A percentile compares a stretch with the other conserved stretches of the same genome.
These are phyloP conservation scores for Bombus polaris DNA, from an alignment of 1,140 invertebrate species.

Conservation along the genomic window DNA sequence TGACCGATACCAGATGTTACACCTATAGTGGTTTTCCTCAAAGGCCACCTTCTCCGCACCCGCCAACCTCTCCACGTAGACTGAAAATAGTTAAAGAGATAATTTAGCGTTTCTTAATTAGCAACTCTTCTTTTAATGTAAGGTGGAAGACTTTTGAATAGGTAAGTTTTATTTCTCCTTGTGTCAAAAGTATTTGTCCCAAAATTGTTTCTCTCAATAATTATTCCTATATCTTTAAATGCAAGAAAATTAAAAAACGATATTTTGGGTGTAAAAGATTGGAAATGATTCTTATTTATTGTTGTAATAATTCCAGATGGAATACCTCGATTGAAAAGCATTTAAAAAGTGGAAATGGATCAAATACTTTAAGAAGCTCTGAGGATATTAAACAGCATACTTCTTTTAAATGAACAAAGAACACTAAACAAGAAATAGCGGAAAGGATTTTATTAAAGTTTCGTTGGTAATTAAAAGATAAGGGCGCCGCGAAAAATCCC, in stretches of 20 bases:
- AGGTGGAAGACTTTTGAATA: too few relatives aligned
- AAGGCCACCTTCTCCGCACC: slow-evolving; percentile 87
- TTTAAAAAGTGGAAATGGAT: too few relatives aligned
- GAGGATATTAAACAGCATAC: not conserved
- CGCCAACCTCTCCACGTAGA: slow-evolving; percentile 92
- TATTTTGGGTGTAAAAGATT: not conserved
- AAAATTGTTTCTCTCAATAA: not conserved
- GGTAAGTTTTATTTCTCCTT: too few relatives aligned
- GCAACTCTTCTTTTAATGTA: not conserved
- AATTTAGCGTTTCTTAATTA: not conserved
- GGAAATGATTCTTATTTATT: not conserved
- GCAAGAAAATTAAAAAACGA: not conserved
- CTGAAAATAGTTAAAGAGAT: slow-evolving; percentile 83
- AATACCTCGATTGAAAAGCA: not conserved
- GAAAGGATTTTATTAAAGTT: not conserved
- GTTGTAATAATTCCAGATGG: not conserved
- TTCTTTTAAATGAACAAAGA: not conserved
- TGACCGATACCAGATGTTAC: slow-evolving; percentile 58
- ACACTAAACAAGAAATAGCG: not conserved
- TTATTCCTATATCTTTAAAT: not conserved
- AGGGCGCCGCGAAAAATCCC: not conserved
- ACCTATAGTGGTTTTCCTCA: slow-evolving; percentile 82
- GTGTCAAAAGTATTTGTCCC: not conserved
- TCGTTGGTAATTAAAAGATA: not conserved
- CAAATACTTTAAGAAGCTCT: too few relatives aligned